Base-by-base conservation (phyloP, 1,140 invertebrate genomes). In the Rhopalosiphum padi region DNA sequence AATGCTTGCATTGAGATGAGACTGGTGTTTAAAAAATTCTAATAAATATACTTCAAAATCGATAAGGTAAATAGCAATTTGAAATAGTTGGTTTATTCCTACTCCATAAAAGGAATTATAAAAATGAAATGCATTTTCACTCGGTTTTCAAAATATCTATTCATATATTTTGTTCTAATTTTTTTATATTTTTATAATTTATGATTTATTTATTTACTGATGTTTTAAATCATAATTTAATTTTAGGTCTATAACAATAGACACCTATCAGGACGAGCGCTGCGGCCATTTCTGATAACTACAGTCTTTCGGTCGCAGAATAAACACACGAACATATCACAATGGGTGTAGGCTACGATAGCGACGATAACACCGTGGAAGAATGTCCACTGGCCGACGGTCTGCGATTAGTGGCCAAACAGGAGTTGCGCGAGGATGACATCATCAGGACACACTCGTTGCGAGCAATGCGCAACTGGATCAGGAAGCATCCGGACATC, bases 351-450 rank as follows among this genome's bases (percentile, higher is more conserved):
- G 93, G 60, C 30, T 68, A 89, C n/a, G 60, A 89, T 55, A 82
- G 60, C 9, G 87, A 89, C 53, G 48, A 37, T 0, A 60, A 93
- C 55, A 35, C 93, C 18, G 22, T 77, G 6, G 93, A 93, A 48
- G 93, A 93, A 23, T 93, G 93, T 51, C 92, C 86, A 21, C 55
- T 94, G 60, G 85, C 51, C 46, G 95, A 96, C 23, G 95, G 95
- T 2, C 95, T 96, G 21, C 95, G 96, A 86, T 95, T 96, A 90
- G 95, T 96, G 82, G 97, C 97, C n/a, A 96, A 96, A 92, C 95
- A 96, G 18, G 97, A 98, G 94, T 95, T 98, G 18, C 95, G 97
- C 60, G 97, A 98, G 95, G 97, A 98, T 94, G 96, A 97, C 18
- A 96, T 95, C 0, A 96, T 96, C 15, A 95, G 97, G n/a, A 96